phyloP scores from a whole-genome alignment of 1,140 invertebrate genomes.

The Apis florea region DNA sequence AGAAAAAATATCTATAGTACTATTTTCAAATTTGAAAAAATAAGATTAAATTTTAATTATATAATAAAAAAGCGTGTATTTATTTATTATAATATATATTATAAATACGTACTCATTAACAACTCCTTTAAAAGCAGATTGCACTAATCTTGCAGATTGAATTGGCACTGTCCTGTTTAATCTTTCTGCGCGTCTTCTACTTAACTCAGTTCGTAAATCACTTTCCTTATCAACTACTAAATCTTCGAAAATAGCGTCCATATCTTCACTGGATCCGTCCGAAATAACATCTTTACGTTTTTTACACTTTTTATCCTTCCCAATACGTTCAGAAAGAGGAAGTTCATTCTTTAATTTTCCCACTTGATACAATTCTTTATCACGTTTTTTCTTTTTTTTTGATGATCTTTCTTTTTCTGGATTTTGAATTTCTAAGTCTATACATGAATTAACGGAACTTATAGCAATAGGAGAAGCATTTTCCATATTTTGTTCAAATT shows the following conservation, averaged over 20 bases:
- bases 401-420: conserved; percentile 59
- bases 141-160: conserved; percentile 75
- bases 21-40: neutral
- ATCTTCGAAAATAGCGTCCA: conserved; percentile 67
- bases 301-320: conserved; percentile 75
- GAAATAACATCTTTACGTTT: conserved; percentile 62
- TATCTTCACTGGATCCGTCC: conserved; percentile 54
- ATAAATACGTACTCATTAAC: conserved; percentile 75
- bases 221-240: conserved; percentile 71
- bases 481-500: conserved; percentile 58
- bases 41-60: neutral
- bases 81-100: conserved; percentile 8
- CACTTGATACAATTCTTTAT: conserved; percentile 76
- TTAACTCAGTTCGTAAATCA: conserved; percentile 74
- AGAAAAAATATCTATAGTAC: neutral
- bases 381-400: conserved; percentile 77
- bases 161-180: conserved; percentile 72
- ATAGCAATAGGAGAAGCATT: conserved; percentile 51
- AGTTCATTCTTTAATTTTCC: conserved; percentile 72
- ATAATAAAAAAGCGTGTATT: neutral
- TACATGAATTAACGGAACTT: conserved; percentile 54
- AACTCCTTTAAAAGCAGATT: conserved; percentile 78
- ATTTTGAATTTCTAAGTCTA: conserved; percentile 63
- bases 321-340: conserved; percentile 72
- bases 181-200: conserved; percentile 74